Conservation (phyloP, 92 coral and sea anemone genomes). For the Muricea muricata region DNA sequence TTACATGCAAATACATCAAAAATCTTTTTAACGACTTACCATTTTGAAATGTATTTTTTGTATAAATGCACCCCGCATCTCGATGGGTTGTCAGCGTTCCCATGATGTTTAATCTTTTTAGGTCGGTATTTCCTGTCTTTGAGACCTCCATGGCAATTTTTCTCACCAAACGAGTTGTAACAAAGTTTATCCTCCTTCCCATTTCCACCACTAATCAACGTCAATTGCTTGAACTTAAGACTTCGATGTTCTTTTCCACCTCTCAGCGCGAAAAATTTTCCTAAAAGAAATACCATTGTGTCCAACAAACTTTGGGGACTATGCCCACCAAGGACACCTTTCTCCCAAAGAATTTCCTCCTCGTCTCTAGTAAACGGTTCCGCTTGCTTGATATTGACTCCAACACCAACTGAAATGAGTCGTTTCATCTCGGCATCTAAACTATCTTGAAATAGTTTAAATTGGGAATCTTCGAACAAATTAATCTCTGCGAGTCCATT, state of each 20-base stretch:
- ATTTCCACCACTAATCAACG: not conserved
- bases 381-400: too few species aligned
- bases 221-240: constrained; percentile 3
- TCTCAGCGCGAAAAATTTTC: constrained; percentile 31
- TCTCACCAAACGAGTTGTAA: constrained; percentile 22
- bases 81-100: not conserved
- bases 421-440: too few species aligned
- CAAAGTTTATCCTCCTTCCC: constrained; percentile 19
- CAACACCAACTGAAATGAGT: too few species aligned
- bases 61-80: not conserved
- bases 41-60: too few species aligned
- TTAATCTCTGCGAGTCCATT: too few species aligned
- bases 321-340: constrained; percentile 14
- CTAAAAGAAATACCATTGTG: constrained; percentile 27
- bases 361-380: too few species aligned
- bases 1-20: too few species aligned
- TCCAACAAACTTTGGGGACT: constrained; percentile 21
- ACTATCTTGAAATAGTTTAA: too few species aligned
- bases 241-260: constrained; percentile 34
- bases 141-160: not conserved
- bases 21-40: too few species aligned
- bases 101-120: not conserved
- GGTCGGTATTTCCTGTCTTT: not conserved
- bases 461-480: too few species aligned
- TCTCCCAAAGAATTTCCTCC: too few species aligned